phyloP scores from a whole-genome alignment of 2,113 vertebrate species.

The Ochotona princeps region DNA sequence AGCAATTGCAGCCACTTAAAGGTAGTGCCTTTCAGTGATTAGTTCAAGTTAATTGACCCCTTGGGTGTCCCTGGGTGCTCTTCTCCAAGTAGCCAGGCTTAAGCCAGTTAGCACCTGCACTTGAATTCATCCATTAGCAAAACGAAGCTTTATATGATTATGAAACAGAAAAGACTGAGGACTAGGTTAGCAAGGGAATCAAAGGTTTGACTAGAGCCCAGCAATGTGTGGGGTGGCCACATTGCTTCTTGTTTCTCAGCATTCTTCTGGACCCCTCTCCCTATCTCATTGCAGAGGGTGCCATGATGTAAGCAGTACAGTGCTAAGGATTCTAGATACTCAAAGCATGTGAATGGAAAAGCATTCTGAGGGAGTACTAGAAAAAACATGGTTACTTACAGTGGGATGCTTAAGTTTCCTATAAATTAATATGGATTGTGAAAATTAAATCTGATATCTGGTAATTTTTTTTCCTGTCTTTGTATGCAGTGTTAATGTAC shows the following conservation, averaged over 20 bases:
- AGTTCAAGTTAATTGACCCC: constrained; percentile 67
- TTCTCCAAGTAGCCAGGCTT: background rate
- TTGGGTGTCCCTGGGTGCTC: constrained; percentile 19
- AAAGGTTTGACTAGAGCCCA: background rate
- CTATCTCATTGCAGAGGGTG: background rate
- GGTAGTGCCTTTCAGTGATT: constrained; percentile 21
- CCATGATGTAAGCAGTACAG: background rate
- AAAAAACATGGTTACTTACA: background rate
- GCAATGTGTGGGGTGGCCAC: background rate
- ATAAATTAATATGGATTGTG: background rate
- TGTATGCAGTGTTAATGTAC: constrained; percentile 92
- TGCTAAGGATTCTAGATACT: background rate
- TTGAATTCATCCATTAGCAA: background rate
- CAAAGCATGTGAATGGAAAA: background rate
- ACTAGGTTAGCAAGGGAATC: background rate
- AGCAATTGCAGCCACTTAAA: background rate
- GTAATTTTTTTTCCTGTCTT: constrained; percentile 52
- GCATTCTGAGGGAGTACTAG: background rate
- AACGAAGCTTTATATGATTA: constrained; percentile 28
- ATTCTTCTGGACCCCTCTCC: background rate
- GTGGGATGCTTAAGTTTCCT: background rate
- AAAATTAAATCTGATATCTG: background rate
- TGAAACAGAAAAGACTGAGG: background rate
- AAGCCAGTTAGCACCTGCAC: background rate
- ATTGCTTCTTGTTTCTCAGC: background rate